Conservation (phyloP, 2,888 invertebrate genomes). For the Hyles lineata region DNA sequence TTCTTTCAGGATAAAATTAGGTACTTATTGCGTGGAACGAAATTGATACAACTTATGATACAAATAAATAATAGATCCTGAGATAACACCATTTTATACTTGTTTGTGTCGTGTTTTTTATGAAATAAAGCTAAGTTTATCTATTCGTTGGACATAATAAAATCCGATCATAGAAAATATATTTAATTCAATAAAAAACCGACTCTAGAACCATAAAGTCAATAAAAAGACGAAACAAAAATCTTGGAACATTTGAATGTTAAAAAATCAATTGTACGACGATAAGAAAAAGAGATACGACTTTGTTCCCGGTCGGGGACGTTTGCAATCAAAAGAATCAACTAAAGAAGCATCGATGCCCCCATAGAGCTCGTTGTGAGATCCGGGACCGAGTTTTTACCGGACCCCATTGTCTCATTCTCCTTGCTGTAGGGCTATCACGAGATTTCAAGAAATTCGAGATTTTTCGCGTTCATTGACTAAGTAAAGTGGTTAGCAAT, state of each 20-base stretch:
- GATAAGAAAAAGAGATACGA: slow-evolving; percentile 38
- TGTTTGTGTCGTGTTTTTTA: no score
- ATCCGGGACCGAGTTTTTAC: slow-evolving; percentile 62
- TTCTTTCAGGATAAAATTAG: no score
- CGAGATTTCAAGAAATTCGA: background rate
- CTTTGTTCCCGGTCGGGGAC: slow-evolving; percentile 46
- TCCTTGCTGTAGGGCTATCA: slow-evolving; percentile 46
- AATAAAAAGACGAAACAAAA: background rate
- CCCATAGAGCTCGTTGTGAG: slow-evolving; percentile 64
- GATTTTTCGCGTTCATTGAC: no score
- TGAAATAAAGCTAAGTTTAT: no score
- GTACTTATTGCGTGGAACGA: no score
- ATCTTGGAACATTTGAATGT: slow-evolving; percentile 11
- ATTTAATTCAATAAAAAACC: background rate
- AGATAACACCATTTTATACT: no score
- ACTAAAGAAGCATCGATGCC: slow-evolving; percentile 61
- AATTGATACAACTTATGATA: no score
- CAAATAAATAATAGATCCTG: no score
- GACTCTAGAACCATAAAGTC: background rate
- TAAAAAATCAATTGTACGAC: slow-evolving; percentile 43
- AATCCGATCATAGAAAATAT: no score
- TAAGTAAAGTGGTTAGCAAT: no score
- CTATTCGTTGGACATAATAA: no score
- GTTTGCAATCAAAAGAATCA: slow-evolving; percentile 71
- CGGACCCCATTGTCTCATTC: slow-evolving; percentile 63